Conservation (phyloP, 2,888 invertebrate species). For the Abscondita cerata region DNA sequence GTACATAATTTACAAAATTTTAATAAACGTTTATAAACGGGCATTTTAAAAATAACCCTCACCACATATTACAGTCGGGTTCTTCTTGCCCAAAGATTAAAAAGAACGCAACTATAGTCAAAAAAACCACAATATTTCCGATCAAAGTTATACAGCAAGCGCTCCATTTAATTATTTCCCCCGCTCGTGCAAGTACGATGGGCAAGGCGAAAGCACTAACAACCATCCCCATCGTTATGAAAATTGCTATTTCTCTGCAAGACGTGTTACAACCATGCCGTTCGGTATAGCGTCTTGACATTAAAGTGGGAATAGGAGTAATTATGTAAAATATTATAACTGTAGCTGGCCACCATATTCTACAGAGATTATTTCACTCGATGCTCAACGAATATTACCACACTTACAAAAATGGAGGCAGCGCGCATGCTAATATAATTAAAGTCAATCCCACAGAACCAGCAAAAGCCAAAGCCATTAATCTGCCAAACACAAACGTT, state of each 20-base stretch:
- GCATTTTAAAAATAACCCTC: conserved; percentile 39
- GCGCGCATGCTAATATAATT: conserved; percentile 94
- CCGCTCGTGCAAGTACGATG: conserved; percentile 86
- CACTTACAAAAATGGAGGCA: conserved; percentile 81
- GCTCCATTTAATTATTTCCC: conserved; percentile 72
- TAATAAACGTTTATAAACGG: conserved; percentile 22
- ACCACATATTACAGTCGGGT: conserved; percentile 89
- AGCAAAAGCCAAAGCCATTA: conserved; percentile 89
- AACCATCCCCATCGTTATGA: conserved; percentile 93
- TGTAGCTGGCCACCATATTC: conserved; percentile 98
- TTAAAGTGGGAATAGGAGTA: conserved; percentile 88
- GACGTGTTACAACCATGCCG: conserved; percentile 76
- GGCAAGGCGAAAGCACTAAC: conserved; percentile 97
- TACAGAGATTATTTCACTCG: no score
- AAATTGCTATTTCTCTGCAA: conserved; percentile 89
- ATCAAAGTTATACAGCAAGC: conserved; percentile 88
- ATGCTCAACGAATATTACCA: no score
- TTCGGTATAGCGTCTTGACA: conserved; percentile 81
- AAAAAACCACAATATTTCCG: conserved; percentile 90
- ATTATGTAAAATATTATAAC: conserved; percentile 93
- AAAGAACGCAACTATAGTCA: conserved; percentile 92
- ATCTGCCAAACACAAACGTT: conserved; percentile 61
- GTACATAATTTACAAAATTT: no score
- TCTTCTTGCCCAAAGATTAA: conserved; percentile 86
- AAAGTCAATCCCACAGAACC: conserved; percentile 97